Conservation (phyloP, 1,140 invertebrate genomes). For the Branchinecta lindahli region DNA sequence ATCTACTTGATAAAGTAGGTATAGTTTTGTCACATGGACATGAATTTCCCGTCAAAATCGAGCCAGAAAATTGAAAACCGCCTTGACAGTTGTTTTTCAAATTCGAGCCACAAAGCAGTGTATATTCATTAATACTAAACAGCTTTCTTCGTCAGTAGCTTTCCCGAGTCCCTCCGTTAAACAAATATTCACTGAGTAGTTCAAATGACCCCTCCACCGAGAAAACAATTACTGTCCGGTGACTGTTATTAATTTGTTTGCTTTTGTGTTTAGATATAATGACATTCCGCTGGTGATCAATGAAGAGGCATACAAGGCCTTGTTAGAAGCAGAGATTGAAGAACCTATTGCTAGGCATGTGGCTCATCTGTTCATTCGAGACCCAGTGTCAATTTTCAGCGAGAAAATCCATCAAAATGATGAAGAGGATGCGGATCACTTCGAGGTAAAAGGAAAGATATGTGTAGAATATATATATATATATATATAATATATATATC, state of each 20-base stretch:
- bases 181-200: no score
- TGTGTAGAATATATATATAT: conserved; percentile 2
- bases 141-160: no score
- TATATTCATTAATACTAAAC: no score
- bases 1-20: no score
- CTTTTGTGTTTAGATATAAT: conserved; percentile 44
- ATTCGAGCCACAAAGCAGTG: no score
- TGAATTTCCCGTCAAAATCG: no score
- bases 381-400: conserved; percentile 85
- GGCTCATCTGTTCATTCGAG: conserved; percentile 94
- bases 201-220: no score
- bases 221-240: no score
- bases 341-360: conserved; percentile 79
- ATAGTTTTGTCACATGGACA: no score
- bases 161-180: no score
- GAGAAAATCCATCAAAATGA: conserved; percentile 94
- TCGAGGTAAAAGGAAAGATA: conserved; percentile 52
- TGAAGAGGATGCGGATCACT: conserved; percentile 86
- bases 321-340: conserved; percentile 75
- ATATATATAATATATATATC: conserved; percentile 14
- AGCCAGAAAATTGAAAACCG: no score
- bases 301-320: conserved; percentile 56
- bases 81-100: no score
- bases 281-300: conserved; percentile 82
- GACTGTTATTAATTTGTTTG: neutral